Evolutionary conservation across 1,140 invertebrate species (phyloP), one percentile per base, ranked within the genome.

Genomic region (Philopotamus ludificatus): DNA sequence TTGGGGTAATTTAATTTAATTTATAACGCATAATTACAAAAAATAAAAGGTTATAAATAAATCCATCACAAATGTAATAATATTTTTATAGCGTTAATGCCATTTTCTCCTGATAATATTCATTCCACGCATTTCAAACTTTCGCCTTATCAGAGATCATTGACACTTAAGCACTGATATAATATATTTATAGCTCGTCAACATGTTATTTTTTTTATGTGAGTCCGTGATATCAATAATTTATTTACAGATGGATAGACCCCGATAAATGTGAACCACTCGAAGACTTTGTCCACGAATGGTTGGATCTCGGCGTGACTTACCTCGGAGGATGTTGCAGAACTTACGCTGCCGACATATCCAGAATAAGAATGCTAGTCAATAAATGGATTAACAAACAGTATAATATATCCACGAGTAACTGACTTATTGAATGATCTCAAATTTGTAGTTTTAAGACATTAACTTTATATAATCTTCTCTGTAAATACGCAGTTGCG

Each of bases 291-390:
- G 80, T 87, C 10, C 73, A 79, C 41, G 79, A 84, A 57, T 90
- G 88, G 87, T 67, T 88, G 39, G 77, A 85, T 20, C 71, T 83
- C 2, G 86, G 86, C 15, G 86, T 86, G 20, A 80, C 77, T 16
- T 86, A 85, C 73, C 77, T 90, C 9, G 88, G 88, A 28, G 88
- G 88, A 2, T 89, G 88, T 72, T 90, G 88, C 73, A 77, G 86
- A 54, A 85, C 86, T 0, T 85, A 86, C 70, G 83, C 86, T 18
- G 77, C 82, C 0, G 86, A 89, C 68, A 81, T 85, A 2, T 80
- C 78, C 2, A 77, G 82, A 25, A 84, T 85, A 66, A 75, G 78
- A 42, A 81, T 80, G 67, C 80, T 84, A 73, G 82, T 84, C 28
- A 74, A 77, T 63, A 79, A 78, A 71, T 85, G 83, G 83, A 69